Evolutionary conservation across 2,888 invertebrate genomes (phyloP).

Genomic region (Anagyrus pseudococci): DNA sequence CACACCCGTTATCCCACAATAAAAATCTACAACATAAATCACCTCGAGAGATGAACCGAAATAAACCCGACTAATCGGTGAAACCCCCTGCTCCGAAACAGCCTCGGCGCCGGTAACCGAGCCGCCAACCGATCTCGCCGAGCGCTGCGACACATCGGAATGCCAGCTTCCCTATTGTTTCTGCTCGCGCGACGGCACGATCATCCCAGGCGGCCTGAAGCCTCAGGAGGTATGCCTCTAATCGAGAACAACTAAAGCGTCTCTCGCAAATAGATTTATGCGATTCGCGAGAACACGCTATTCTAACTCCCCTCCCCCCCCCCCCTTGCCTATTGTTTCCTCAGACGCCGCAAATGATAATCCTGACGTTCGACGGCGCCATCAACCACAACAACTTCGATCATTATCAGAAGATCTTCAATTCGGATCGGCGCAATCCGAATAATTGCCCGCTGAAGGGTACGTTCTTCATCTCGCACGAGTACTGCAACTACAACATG

Average conservation of each 20-base stretch:
- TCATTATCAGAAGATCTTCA: slow-evolving; percentile 85
- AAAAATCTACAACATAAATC: too few species aligned
- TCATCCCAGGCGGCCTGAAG: slow-evolving; percentile 83
- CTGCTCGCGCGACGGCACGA: slow-evolving; percentile 90
- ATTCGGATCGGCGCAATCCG: slow-evolving; percentile 80
- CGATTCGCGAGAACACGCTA: too few species aligned
- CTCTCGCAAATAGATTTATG: too few species aligned
- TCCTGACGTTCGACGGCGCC: slow-evolving; percentile 92
- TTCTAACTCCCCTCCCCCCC: too few species aligned
- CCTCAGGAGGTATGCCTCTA: slow-evolving; percentile 76
- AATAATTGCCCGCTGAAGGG: slow-evolving; percentile 89
- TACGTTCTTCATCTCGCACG: slow-evolving; percentile 92
- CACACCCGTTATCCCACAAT: too few species aligned
- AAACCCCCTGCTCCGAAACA: too few species aligned
- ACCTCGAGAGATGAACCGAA: too few species aligned
- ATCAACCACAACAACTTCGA: slow-evolving; percentile 87
- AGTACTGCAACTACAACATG: slow-evolving; percentile 90
- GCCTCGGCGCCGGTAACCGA: slow-evolving; percentile 76
- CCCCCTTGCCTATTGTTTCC: too few species aligned
- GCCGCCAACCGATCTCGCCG: slow-evolving; percentile 79
- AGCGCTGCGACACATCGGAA: slow-evolving; percentile 76
- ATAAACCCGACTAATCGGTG: too few species aligned
- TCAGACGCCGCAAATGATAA: slow-evolving; percentile 91
- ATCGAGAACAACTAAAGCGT: neutral
- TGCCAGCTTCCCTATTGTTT: slow-evolving; percentile 89